These are phyloP conservation scores for Polia nebulosa DNA, from an alignment of 2,888 invertebrate genomes.

Conservation along the genomic window DNA sequence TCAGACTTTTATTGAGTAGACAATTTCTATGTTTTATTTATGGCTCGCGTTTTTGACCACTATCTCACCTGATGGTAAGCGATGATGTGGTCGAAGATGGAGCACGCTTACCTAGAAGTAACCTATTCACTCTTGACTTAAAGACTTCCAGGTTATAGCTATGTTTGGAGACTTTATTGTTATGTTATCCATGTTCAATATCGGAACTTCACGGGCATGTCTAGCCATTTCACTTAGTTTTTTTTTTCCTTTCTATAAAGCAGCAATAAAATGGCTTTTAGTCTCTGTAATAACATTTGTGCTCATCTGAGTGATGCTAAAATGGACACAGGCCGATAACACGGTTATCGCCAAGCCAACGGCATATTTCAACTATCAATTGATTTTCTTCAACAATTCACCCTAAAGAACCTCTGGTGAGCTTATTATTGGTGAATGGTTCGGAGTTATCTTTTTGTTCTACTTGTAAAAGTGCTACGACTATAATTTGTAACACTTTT, in stretches of 20 bases:
- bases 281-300: background rate
- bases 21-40: no score
- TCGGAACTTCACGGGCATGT: no score
- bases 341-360: slow-evolving; percentile 22
- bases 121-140: no score
- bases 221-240: no score
- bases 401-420: slow-evolving; percentile 41
- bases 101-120: no score
- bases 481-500: background rate
- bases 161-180: no score
- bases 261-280: no score
- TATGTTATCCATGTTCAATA: no score
- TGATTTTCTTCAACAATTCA: slow-evolving; percentile 20
- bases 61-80: no score
- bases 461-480: background rate
- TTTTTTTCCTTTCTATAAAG: background rate
- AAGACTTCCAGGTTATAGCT: no score
- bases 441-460: background rate
- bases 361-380: slow-evolving; percentile 16
- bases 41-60: no score
- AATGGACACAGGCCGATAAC: slow-evolving; percentile 27
- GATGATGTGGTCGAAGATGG: no score
- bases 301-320: background rate
- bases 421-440: background rate
- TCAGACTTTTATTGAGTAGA: background rate